These are phyloP conservation scores for Galago senegalensis DNA, from an alignment of 2,797 vertebrate genomes.

Conservation along the genomic window DNA sequence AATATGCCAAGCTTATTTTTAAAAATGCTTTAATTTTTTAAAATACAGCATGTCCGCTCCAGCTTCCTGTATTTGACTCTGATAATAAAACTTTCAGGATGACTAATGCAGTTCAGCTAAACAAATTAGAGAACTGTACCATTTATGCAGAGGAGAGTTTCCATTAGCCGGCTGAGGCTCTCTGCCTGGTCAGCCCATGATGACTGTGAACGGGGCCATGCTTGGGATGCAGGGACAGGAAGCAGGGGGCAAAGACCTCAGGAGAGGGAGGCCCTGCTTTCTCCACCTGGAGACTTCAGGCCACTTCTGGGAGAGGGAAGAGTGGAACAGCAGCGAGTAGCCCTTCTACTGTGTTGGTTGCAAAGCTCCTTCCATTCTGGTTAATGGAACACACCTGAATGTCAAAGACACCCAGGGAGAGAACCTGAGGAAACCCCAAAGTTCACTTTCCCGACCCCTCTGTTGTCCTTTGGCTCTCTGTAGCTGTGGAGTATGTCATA, in stretches of 20 bases:
- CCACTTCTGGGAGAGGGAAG: not conserved
- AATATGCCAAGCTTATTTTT: conserved; percentile 90
- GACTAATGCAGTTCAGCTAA: conserved; percentile 91
- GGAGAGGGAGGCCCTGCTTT: not conserved
- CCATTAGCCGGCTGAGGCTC: conserved; percentile 86
- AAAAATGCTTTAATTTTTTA: conserved; percentile 89
- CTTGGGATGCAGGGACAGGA: not conserved
- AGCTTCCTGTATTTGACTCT: conserved; percentile 89
- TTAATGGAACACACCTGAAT: not conserved
- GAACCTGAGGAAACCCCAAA: not conserved
- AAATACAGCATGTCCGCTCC: conserved; percentile 87
- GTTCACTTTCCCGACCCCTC: not conserved
- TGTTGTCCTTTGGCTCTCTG: not conserved
- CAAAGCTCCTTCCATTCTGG: not conserved
- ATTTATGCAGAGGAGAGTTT: conserved; percentile 88
- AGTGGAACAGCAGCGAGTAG: not conserved
- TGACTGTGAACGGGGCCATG: conserved; percentile 77
- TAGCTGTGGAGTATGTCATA: not conserved
- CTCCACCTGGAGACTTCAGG: not conserved
- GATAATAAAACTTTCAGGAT: conserved; percentile 90
- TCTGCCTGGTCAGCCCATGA: conserved; percentile 82
- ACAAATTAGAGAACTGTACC: conserved; percentile 89
- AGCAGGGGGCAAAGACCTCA: not conserved
- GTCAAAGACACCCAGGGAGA: not conserved
- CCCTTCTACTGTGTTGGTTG: not conserved